Percentiles rank a stretch among this genome's conserved stretches.
Conservation (phyloP, 2,888 invertebrate species). For the Chironomus tentans region DNA sequence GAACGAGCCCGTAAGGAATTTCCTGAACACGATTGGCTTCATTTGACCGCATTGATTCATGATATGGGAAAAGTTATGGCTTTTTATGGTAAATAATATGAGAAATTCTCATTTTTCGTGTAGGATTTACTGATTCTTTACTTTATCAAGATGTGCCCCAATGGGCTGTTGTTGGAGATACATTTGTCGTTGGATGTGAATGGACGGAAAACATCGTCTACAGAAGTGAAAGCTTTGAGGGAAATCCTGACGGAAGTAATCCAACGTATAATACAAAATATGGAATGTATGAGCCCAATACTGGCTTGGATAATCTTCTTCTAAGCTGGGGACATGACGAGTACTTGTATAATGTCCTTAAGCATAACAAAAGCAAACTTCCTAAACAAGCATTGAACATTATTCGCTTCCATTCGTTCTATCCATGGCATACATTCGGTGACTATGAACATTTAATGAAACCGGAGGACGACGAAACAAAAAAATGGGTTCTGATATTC, state of each 20-base stretch:
- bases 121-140: neutral
- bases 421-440: slow-evolving; percentile 89
- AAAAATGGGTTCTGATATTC: slow-evolving; percentile 73
- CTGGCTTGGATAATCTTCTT: slow-evolving; percentile 77
- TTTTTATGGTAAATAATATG: slow-evolving; percentile 45
- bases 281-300: slow-evolving; percentile 81
- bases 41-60: slow-evolving; percentile 88
- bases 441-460: slow-evolving; percentile 79
- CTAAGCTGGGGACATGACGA: slow-evolving; percentile 99
- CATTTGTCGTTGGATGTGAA: slow-evolving; percentile 86
- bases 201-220: slow-evolving; percentile 83
- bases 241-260: slow-evolving; percentile 76
- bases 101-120: neutral
- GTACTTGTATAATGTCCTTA: slow-evolving; percentile 74
- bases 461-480: slow-evolving; percentile 64
- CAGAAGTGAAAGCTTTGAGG: slow-evolving; percentile 70
- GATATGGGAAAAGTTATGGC: slow-evolving; percentile 82
- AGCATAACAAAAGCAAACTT: slow-evolving; percentile 70
- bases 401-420: slow-evolving; percentile 94
- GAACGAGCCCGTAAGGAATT: slow-evolving; percentile 76
- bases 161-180: slow-evolving; percentile 97
- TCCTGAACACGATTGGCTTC: slow-evolving; percentile 88
- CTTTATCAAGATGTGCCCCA: slow-evolving; percentile 48
- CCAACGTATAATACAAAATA: slow-evolving; percentile 69
- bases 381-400: slow-evolving; percentile 80